Evolutionary conservation across 2,113 vertebrate genomes (phyloP).

Genomic region (Boulengeromyrus knoepffleri): DNA sequence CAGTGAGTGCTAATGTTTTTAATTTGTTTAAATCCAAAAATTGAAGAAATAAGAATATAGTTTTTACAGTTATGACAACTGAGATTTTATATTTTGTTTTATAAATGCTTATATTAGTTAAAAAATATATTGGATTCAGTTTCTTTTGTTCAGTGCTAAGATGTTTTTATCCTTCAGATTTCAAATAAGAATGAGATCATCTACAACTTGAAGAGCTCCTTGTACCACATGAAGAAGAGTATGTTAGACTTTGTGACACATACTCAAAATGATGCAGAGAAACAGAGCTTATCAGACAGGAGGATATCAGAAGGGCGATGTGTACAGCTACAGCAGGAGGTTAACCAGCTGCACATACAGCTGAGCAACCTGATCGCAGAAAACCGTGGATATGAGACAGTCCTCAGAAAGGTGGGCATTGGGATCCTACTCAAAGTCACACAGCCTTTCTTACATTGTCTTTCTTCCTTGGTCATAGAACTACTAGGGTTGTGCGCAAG

Average conservation of each 20-base stretch:
- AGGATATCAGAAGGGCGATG: constrained; percentile 46
- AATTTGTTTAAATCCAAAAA: constrained; percentile 3
- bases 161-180: constrained; percentile 50
- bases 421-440: neutral
- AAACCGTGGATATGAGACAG: constrained; percentile 57
- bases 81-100: neutral
- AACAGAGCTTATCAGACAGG: constrained; percentile 47
- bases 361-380: constrained; percentile 51
- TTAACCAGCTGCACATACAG: constrained; percentile 46
- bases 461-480: neutral
- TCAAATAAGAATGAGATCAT: constrained; percentile 55
- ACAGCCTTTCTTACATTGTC: neutral
- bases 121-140: neutral
- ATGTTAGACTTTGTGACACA: constrained; percentile 44
- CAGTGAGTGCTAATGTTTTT: neutral
- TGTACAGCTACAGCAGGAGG: constrained; percentile 54
- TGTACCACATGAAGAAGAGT: constrained; percentile 48
- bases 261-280: constrained; percentile 44
- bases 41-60: neutral
- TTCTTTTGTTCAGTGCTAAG: neutral
- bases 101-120: neutral
- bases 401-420: constrained; percentile 63
- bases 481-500: too few relatives aligned
- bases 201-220: constrained; percentile 49
- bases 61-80: neutral